Evolutionary conservation across 53 echinoderm and acorn worm species (phyloP), one percentile per base, ranked within the genome.

Genomic region (Henricia sp.): DNA sequence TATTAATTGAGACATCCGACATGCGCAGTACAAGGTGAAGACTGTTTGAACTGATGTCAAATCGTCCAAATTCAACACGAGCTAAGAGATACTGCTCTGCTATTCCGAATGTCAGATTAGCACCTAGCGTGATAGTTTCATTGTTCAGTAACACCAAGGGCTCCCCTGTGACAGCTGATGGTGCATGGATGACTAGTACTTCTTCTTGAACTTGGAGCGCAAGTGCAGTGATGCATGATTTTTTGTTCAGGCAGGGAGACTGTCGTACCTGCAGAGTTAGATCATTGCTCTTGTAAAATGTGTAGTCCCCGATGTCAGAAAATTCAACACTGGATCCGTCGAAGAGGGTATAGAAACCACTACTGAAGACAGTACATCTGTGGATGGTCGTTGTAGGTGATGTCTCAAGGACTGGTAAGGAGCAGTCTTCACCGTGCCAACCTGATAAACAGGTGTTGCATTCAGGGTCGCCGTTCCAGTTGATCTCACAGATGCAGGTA

Each of bases 371-470:
- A 71, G 87, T 84, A 59, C 95, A 92, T 43, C 84, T 75, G 57
- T 77, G 52, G 17, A 80, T 67, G 40, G 32, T 41, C 34, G 71
- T 71, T 12, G 46, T 50, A 53, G 82, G 75, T 28, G 86, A 74
- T 6, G 59, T 72, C 36, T 71, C 82, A 50, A 57, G n/a, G 3
- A 92, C 82, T 20, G 90, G 74, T 13, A 95, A 52, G 24, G 92
- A 95, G 71, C 95, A 95, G 67, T 95, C 92, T 68, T 62, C 42
- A 39, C 92, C 95, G 37, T 74, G 64, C 95, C 95, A 95, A 1
- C 92, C 95, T 29, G 34, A 17, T 9, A 83, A 73, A 76, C 95
- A 95, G 1, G 50, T 30, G 6, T 24, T 50, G 51, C 95, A 95
- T 21, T 52, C 85, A 16, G 72, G 28, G 39, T 66, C 73, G 13